Evolutionary conservation across 2,797 vertebrate genomes (phyloP), one percentile per base, ranked within the genome.

Genomic region (Thripadectes ignobilis): DNA sequence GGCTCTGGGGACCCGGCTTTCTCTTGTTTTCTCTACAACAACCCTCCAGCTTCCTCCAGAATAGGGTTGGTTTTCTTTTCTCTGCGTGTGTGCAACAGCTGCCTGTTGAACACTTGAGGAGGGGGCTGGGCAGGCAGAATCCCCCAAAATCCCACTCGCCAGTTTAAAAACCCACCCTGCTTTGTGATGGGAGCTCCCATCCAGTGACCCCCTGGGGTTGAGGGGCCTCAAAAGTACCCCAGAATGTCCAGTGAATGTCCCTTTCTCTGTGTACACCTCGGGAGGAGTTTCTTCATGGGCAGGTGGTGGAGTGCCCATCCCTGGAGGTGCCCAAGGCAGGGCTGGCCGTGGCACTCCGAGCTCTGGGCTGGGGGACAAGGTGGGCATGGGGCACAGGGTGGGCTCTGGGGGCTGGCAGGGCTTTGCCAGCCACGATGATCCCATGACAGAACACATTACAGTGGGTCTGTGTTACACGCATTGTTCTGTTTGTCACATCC

Each of bases 371-470:
- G 39, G 39, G 39, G 39, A 41, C 26, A 22, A 32, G 24, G 17
- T 8, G 36, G 43, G 34, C 9, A 66, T 48, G 7, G 32, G 63
- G 59, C 39, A 41, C 45, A 12, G 49, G 49, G 49, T 29, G 49
- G 49, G 49, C 49, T 51, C 5, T 0, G 0, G 1, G 48, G 19
- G 12, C 48, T 55, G 49, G 27, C 14, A 27, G 23, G 23, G 63
- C 36, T 62, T 49, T n/a, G 12, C 57, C 63, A 69, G 0, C 49
- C 63, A 18, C 43, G 1, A 13, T 0, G 15, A 62, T 27, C 1
- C 48, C 5, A 0, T 2, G 55, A 39, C 6, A 52, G 34, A 32
- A 30, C 62, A n/a, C 15, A 5, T 0, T 3, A 8, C 0, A 23
- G 34, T 20, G 21, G n/a, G 24, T 72, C 32, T 5, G 58, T 7